Percentiles rank a stretch among this genome's conserved stretches.
Evolutionary conservation across 2,888 invertebrate genomes (phyloP).

Genomic region (Acanthosepion lycidas): DNA sequence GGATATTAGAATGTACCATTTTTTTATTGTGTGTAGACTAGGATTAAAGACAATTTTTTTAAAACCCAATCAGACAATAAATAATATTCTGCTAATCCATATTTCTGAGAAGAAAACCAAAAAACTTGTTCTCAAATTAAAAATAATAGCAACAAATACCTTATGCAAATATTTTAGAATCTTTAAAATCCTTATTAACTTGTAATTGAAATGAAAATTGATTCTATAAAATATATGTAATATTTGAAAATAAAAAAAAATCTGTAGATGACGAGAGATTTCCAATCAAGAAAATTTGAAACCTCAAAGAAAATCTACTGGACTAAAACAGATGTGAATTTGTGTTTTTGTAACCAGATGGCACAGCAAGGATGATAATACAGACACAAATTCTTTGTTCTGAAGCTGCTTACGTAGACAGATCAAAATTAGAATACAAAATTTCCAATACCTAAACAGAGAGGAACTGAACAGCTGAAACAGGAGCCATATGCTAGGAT

Average conservation of each 20-base stretch:
- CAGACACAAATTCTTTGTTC: neutral
- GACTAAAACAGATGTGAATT: neutral
- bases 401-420: neutral
- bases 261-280: neutral
- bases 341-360: neutral
- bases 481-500: neutral
- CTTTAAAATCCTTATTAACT: too few relatives aligned
- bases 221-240: too few relatives aligned
- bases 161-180: too few relatives aligned
- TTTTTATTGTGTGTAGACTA: neutral
- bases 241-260: too few relatives aligned
- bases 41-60: neutral
- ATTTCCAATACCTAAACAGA: neutral
- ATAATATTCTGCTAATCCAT: neutral
- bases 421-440: constrained; percentile 33
- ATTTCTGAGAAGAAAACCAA: neutral
- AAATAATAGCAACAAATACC: neutral
- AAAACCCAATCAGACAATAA: neutral
- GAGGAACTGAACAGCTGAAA: neutral
- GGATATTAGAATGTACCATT: neutral
- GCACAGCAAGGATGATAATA: neutral
- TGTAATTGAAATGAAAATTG: too few relatives aligned
- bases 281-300: neutral
- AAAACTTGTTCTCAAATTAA: neutral
- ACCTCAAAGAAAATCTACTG: neutral